Conservation (phyloP, 2,797 vertebrate species). For the Melanotaenia nigrans region DNA sequence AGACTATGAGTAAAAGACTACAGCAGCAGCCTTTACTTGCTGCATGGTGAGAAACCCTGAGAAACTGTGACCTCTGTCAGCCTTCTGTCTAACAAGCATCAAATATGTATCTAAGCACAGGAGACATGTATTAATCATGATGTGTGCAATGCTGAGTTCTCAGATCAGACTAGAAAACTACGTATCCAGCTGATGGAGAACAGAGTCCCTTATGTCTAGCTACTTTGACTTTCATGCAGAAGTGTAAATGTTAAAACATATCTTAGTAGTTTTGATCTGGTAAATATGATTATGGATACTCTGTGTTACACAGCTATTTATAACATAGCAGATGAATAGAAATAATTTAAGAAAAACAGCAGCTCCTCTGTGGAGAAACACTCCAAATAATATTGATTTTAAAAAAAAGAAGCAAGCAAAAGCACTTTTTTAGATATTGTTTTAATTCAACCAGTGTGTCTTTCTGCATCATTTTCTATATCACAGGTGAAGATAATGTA, state of each 20-base stretch:
- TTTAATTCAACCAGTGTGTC: no score
- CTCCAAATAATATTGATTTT: not conserved
- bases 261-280: not conserved
- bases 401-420: no score
- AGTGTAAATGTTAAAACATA: not conserved
- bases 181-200: conserved; percentile 8
- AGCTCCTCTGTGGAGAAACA: not conserved
- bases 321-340: not conserved
- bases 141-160: conserved; percentile 36
- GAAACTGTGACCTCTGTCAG: conserved; percentile 55
- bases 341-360: not conserved
- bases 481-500: not conserved
- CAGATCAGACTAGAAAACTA: conserved; percentile 13
- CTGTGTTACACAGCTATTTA: not conserved
- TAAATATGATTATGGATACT: conserved; percentile 1
- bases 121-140: conserved; percentile 68
- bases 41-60: conserved; percentile 40
- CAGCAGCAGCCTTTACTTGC: not conserved
- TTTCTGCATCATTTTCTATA: no score
- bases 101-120: conserved; percentile 67
- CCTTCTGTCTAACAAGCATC: conserved; percentile 51
- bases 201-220: not conserved
- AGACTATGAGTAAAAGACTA: conserved; percentile 2
- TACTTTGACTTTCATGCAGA: not conserved
- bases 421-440: no score